phyloP scores from a whole-genome alignment of 2,113 vertebrate genomes.

The Hemiscyllium ocellatum region DNA sequence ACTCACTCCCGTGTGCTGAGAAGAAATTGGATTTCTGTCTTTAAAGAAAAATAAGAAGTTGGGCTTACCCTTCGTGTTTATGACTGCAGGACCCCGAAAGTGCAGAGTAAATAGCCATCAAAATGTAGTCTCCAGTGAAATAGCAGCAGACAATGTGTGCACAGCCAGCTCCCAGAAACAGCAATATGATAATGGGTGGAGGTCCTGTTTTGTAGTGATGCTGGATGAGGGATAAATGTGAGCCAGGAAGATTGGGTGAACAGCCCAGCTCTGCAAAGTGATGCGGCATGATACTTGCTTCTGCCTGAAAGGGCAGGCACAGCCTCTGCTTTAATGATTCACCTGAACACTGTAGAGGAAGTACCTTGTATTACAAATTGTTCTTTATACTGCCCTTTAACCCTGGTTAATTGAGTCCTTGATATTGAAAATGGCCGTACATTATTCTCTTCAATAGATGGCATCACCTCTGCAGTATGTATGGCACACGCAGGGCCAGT shows the following conservation, averaged over 20 bases:
- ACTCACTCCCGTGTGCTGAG: background rate
- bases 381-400: background rate
- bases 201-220: background rate
- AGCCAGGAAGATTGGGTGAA: too few species aligned
- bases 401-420: conserved; percentile 1
- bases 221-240: background rate
- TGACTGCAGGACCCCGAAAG: background rate
- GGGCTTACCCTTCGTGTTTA: background rate
- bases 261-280: background rate
- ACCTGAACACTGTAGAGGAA: background rate
- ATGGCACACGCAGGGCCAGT: background rate
- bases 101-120: background rate
- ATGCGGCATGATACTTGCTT: background rate
- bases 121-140: background rate
- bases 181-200: background rate
- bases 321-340: background rate
- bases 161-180: background rate
- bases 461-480: background rate
- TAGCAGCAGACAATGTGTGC: background rate
- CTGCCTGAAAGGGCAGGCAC: background rate
- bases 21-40: background rate
- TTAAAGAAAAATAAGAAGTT: background rate
- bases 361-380: background rate
- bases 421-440: background rate
- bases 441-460: background rate